Evolutionary conservation across 2,113 vertebrate genomes (phyloP).

Genomic region (Hyaena hyaena): DNA sequence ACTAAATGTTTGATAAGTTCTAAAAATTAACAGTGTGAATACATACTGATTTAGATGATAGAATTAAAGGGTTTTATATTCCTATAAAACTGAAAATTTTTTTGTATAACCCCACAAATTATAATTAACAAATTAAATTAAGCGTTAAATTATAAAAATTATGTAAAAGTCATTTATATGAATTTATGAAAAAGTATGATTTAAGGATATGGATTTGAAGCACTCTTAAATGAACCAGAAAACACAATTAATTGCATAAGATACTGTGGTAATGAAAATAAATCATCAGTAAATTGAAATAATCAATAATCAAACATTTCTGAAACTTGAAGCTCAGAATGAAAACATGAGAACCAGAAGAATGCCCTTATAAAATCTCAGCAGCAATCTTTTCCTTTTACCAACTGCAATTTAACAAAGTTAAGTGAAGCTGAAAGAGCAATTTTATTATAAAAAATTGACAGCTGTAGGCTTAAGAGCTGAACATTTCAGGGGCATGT

Average conservation of each 20-base stretch:
- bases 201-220: neutral
- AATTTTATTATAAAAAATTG: neutral
- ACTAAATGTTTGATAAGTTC: neutral
- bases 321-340: neutral
- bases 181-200: neutral
- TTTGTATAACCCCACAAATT: neutral
- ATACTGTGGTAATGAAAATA: neutral
- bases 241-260: neutral
- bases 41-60: slow-evolving; percentile 7
- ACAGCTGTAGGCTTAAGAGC: neutral
- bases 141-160: neutral
- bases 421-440: neutral
- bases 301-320: neutral
- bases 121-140: slow-evolving; percentile 5
- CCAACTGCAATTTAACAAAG: neutral
- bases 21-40: neutral
- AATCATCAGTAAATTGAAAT: neutral
- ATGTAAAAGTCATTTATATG: neutral
- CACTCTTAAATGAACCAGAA: neutral
- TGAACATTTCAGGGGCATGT: neutral
- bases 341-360: neutral
- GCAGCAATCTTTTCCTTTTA: neutral
- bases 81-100: neutral
- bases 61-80: neutral
- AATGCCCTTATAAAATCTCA: neutral